Percentiles rank a stretch among this genome's conserved stretches.
Conservation (phyloP, 2,113 vertebrate species). For the Todiramphus chloris region DNA sequence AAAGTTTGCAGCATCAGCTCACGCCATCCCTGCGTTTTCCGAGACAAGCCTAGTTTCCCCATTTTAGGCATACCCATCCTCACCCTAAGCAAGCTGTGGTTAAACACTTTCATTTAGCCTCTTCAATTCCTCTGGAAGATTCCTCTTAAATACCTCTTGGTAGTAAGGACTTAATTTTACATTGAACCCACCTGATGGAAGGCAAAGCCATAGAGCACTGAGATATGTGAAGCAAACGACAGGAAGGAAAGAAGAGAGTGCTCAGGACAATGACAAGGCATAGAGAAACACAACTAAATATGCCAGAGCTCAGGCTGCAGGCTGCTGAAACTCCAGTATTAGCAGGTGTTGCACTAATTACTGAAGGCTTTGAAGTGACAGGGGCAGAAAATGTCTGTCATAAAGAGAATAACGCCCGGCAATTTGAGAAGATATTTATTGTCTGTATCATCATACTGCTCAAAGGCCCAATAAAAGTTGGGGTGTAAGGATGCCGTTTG, state of each 20-base stretch:
- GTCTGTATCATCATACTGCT: fast-evolving
- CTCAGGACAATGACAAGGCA: not conserved
- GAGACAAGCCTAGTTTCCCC: not conserved
- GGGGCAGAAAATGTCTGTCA: not conserved
- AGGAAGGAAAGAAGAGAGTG: not conserved
- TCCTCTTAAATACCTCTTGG: not conserved
- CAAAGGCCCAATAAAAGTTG: not conserved
- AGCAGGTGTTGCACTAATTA: not conserved
- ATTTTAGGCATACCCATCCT: not conserved
- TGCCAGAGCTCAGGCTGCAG: not conserved
- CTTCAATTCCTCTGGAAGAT: not conserved
- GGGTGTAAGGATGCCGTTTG: not conserved
- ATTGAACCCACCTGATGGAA: not conserved
- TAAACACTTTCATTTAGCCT: not conserved
- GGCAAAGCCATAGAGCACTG: not conserved
- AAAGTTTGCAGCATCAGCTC: not conserved
- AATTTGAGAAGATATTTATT: not conserved
- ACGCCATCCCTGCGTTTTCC: not conserved
- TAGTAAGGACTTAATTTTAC: not conserved
- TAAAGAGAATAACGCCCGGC: not conserved
- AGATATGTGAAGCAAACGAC: not conserved
- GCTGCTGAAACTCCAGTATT: not conserved
- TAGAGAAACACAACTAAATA: not conserved
- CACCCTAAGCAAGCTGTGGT: not conserved
- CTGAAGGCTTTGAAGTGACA: not conserved